phyloP scores from a whole-genome alignment of 2,797 vertebrate species.

The Decapterus maruadsi region DNA sequence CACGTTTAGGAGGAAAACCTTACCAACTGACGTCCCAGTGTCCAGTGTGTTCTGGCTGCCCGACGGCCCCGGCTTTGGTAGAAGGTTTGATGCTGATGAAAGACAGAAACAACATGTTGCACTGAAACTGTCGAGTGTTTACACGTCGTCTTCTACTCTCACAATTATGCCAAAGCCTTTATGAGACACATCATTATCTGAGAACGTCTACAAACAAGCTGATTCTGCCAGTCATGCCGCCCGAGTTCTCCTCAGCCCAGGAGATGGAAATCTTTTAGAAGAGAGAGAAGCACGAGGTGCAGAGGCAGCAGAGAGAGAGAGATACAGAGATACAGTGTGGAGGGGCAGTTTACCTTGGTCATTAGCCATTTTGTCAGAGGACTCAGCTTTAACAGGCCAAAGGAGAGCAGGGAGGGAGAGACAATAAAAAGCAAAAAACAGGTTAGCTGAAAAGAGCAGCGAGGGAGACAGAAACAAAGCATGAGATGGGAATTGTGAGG shows the following conservation, averaged over 20 bases:
- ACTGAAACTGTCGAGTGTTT: slow-evolving; percentile 10
- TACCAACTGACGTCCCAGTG: slow-evolving; percentile 87
- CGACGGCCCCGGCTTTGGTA: slow-evolving; percentile 85
- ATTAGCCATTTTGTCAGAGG: slow-evolving; percentile 99
- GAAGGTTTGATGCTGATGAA: slow-evolving; percentile 88
- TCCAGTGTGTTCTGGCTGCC: slow-evolving; percentile 79
- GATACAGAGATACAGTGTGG: slow-evolving; percentile 66
- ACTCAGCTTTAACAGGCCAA: slow-evolving; percentile 96
- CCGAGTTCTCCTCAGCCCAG: slow-evolving; percentile 42
- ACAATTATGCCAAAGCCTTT: slow-evolving; percentile 2
- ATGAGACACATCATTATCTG: background rate
- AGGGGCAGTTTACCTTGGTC: slow-evolving; percentile 96
- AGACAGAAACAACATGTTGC: slow-evolving; percentile 18
- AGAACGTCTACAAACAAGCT: slow-evolving; percentile 12
- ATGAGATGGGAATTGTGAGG: slow-evolving; percentile 34
- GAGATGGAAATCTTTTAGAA: slow-evolving; percentile 51
- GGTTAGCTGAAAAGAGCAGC: slow-evolving; percentile 81
- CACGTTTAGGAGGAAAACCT: slow-evolving; percentile 73
- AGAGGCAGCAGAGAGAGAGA: slow-evolving; percentile 65
- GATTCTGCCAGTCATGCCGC: slow-evolving; percentile 47
- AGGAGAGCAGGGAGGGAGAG: slow-evolving; percentile 86
- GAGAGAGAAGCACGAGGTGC: slow-evolving; percentile 40
- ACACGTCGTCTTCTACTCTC: background rate
- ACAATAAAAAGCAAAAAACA: slow-evolving; percentile 89
- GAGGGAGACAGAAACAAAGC: slow-evolving; percentile 58